Conservation (phyloP, 2,113 vertebrate species). For the Setophaga coronata region DNA sequence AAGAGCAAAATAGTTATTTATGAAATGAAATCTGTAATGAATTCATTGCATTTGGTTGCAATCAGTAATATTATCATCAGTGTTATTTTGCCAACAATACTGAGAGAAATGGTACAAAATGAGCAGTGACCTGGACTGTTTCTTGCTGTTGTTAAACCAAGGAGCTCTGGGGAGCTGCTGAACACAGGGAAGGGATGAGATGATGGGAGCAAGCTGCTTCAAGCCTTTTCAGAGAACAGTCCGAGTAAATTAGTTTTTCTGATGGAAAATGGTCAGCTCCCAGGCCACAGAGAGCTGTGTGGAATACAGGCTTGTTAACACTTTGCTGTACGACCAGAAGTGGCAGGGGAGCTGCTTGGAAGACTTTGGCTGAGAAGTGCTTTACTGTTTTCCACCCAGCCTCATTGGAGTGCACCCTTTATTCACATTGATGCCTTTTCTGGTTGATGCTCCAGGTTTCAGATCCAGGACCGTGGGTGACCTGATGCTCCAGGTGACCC, state of each 20-base stretch:
- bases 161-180: not conserved
- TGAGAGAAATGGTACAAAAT: not conserved
- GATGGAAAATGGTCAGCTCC: not conserved
- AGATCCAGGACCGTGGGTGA: not conserved
- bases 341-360: not conserved
- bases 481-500: not conserved
- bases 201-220: not conserved
- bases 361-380: not conserved
- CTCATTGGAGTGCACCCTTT: not conserved
- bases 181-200: not conserved
- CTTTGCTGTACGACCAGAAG: not conserved
- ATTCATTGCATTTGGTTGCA: not conserved
- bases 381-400: not conserved
- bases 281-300: not conserved
- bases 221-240: not conserved
- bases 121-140: not conserved
- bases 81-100: not conserved
- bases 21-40: not conserved
- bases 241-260: not conserved
- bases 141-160: not conserved
- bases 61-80: not conserved
- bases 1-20: not conserved
- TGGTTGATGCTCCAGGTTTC: not conserved
- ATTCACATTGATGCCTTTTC: not conserved
- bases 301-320: not conserved